A percentile compares a stretch with the other conserved stretches of the same genome.
phyloP scores from a whole-genome alignment of 2,888 invertebrate genomes.

The Tachina fera region DNA sequence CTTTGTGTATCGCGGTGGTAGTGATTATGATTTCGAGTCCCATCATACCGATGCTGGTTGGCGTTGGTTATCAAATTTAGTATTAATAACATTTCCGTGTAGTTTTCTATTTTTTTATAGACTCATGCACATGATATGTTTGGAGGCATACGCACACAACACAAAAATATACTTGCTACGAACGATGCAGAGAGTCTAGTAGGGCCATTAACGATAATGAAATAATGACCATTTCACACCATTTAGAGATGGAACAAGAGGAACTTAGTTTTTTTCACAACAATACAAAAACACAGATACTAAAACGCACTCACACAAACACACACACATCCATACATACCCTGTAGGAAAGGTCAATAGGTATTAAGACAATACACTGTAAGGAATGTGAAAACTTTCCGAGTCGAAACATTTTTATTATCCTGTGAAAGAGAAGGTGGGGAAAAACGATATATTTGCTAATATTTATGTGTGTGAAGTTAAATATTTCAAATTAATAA shows the following conservation, averaged over 20 bases:
- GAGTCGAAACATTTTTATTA: too few relatives aligned
- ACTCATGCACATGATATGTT: conserved; percentile 12
- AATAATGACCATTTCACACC: conserved; percentile 71
- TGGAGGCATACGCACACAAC: not conserved
- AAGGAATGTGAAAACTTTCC: too few relatives aligned
- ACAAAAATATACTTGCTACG: conserved; percentile 3
- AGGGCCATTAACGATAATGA: conserved; percentile 67
- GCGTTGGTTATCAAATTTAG: conserved; percentile 61
- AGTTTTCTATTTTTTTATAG: conserved; percentile 3
- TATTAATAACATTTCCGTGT: conserved; percentile 70
- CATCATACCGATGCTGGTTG: conserved; percentile 34
- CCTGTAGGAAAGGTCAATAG: too few relatives aligned
- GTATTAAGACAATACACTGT: too few relatives aligned
- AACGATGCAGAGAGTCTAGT: conserved; percentile 36
- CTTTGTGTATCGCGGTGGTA: conserved; percentile 30
- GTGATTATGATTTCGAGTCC: conserved; percentile 44
- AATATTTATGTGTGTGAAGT: too few relatives aligned
- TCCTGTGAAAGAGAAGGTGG: too few relatives aligned
- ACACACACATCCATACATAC: too few relatives aligned
- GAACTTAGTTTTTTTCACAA: conserved; percentile 27
- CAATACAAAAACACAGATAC: conserved; percentile 1
- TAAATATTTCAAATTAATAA: too few relatives aligned
- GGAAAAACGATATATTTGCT: too few relatives aligned
- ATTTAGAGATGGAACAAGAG: conserved; percentile 49
- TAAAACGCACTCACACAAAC: not conserved